Conservation (phyloP, 2,113 vertebrate genomes). For the Corythaixoides concolor region DNA sequence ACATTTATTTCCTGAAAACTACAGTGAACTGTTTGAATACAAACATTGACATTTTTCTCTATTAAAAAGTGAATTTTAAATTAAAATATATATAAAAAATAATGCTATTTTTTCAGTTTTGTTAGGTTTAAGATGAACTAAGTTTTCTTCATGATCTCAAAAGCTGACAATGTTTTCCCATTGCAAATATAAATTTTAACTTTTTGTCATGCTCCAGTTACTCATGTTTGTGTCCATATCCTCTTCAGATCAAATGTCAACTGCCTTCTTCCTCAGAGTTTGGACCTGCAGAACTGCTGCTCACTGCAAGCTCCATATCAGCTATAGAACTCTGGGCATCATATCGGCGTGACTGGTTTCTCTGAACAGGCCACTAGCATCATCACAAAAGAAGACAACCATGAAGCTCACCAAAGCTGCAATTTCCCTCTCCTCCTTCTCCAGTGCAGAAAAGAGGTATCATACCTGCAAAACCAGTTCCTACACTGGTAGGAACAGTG, state of each 20-base stretch:
- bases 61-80: not conserved
- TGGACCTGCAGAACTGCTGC: not conserved
- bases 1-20: not conserved
- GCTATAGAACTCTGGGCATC: not conserved
- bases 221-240: not conserved
- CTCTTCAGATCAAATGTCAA: not conserved
- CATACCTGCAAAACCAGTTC: not conserved
- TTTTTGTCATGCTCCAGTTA: not conserved
- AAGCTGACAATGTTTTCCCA: not conserved
- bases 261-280: accelerated
- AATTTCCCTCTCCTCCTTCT: not conserved
- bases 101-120: not conserved
- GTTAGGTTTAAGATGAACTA: not conserved
- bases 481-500: not conserved
- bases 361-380: not conserved
- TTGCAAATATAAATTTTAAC: not conserved
- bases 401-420: not conserved
- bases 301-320: not conserved
- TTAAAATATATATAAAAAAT: not conserved
- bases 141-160: not conserved
- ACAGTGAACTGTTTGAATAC: not conserved
- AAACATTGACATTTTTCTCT: not conserved
- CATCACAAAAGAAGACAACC: not conserved
- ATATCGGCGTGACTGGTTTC: not conserved
- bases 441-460: not conserved